These are phyloP conservation scores for Scaptomyza graminum DNA, from an alignment of 1,140 invertebrate genomes.

Conservation along the genomic window DNA sequence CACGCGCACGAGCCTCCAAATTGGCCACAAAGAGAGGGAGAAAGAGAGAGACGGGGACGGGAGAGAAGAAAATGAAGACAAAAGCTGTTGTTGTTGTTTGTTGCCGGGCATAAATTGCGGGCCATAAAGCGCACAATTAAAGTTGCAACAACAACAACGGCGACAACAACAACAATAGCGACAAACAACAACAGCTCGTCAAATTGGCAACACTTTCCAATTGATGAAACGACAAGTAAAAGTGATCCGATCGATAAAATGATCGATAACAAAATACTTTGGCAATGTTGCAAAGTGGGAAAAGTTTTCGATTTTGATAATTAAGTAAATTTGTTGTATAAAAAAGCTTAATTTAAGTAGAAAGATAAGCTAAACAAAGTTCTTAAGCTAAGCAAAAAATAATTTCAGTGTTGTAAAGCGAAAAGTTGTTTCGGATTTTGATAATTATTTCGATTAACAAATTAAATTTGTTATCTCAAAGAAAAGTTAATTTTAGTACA, in stretches of 20 bases:
- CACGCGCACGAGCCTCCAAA: conserved; percentile 27
- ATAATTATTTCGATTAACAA: too few species aligned
- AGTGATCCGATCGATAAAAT: conserved; percentile 18
- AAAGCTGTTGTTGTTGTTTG: background rate
- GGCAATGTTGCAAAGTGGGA: background rate
- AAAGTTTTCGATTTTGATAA: background rate
- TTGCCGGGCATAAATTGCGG: conserved; percentile 73
- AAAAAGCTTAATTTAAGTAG: too few species aligned
- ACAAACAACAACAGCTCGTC: conserved; percentile 42
- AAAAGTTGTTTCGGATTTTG: too few species aligned
- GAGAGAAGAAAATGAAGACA: background rate
- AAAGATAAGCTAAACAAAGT: too few species aligned
- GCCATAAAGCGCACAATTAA: conserved; percentile 81
- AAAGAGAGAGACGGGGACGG: too few species aligned
- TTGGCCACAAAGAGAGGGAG: conserved; percentile 27
- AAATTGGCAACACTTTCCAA: conserved; percentile 81
- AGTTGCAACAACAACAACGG: conserved; percentile 42
- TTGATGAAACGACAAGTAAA: conserved; percentile 65
- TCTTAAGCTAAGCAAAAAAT: too few species aligned
- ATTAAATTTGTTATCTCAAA: too few species aligned
- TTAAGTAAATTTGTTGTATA: too few species aligned
- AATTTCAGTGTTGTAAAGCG: too few species aligned
- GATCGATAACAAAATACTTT: conserved; percentile 9
- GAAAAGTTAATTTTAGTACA: too few species aligned
- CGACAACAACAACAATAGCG: conserved; percentile 1